Conservation (phyloP, 2,888 invertebrate species). For the Iselma pallidipennis region DNA sequence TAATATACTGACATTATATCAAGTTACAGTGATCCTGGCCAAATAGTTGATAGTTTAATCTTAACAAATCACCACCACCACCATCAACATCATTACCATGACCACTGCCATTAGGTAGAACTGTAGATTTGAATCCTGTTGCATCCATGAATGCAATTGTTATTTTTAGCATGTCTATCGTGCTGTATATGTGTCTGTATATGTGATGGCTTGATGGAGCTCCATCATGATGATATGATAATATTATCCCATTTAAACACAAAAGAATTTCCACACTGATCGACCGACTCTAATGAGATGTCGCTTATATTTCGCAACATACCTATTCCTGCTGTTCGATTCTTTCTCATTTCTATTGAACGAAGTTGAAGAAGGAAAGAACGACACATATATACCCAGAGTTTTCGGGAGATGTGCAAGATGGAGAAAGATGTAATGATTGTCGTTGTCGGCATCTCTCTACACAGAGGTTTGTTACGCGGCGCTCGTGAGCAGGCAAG, state of each 20-base stretch:
- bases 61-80: constrained; percentile 1
- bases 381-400: not conserved
- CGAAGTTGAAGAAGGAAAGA: not conserved
- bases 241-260: constrained; percentile 1
- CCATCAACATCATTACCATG: not conserved
- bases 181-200: not conserved
- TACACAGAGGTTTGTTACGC: constrained; percentile 46
- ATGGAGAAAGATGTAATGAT: not conserved
- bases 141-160: not conserved
- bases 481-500: constrained; percentile 52
- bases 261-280: not conserved
- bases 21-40: not conserved
- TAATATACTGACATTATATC: not conserved
- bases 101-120: too few species aligned
- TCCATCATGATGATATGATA: constrained; percentile 1
- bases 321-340: constrained; percentile 9
- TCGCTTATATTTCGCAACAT: constrained; percentile 25
- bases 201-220: not conserved
- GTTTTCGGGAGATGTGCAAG: not conserved
- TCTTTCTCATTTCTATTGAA: not conserved
- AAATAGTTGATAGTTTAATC: not conserved
- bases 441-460: constrained; percentile 35
- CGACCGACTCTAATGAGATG: constrained; percentile 20
- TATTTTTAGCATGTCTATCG: not conserved
- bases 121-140: not conserved